Evolutionary conservation across 2,888 invertebrate species (phyloP).

Genomic region (Pachliopta kotzebuea): DNA sequence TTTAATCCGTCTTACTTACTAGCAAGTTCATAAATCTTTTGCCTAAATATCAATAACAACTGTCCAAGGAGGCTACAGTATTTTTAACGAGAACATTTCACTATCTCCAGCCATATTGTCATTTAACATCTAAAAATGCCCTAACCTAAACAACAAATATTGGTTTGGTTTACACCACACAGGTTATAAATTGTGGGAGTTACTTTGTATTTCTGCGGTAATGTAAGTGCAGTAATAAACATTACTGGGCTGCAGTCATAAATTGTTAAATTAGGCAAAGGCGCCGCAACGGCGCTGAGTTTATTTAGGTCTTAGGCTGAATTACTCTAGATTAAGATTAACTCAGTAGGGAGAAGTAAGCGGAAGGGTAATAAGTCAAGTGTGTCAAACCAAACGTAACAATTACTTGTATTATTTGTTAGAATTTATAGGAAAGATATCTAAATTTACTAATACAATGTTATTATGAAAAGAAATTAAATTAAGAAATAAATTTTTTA

Average conservation of each 20-base stretch:
- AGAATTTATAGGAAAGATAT: too few relatives aligned
- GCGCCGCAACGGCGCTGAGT: conserved; percentile 37
- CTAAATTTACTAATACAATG: too few relatives aligned
- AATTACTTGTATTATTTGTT: too few relatives aligned
- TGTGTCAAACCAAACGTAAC: background rate
- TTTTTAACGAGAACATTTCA: too few relatives aligned
- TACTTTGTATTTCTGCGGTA: background rate
- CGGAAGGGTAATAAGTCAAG: conserved; percentile 4
- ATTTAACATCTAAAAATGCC: too few relatives aligned
- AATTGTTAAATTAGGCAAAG: conserved; percentile 42
- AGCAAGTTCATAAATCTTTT: too few relatives aligned
- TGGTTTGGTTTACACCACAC: background rate
- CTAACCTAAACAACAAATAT: background rate
- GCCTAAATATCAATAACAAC: too few relatives aligned
- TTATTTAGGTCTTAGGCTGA: conserved; percentile 29
- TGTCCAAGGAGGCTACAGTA: too few relatives aligned
- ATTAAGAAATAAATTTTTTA: too few relatives aligned
- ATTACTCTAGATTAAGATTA: conserved; percentile 21
- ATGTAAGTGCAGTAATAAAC: conserved; percentile 5
- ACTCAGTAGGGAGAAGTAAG: conserved; percentile 6
- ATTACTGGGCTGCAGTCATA: conserved; percentile 30
- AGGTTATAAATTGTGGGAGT: background rate
- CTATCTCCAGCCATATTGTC: too few relatives aligned
- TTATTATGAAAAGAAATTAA: too few relatives aligned
- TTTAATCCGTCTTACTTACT: too few relatives aligned